Conservation (phyloP, 2,888 invertebrate genomes). For the Gisinianus flammeolus region DNA sequence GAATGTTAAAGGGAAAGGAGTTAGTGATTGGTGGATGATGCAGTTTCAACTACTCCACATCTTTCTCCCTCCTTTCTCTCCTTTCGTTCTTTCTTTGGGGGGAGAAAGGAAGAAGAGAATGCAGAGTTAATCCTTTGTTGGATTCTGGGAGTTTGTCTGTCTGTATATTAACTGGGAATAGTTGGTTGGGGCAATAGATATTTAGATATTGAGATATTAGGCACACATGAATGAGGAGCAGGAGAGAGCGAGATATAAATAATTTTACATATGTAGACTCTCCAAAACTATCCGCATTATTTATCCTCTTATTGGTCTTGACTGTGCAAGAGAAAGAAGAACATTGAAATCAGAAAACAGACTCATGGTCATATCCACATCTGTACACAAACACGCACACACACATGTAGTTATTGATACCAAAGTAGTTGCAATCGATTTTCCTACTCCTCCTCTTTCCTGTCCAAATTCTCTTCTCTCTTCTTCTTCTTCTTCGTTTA, state of each 20-base stretch:
- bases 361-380: too few relatives aligned
- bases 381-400: not conserved
- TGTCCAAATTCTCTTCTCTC: not conserved
- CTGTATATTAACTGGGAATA: constrained; percentile 6
- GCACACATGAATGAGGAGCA: not conserved
- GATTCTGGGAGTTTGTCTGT: not conserved
- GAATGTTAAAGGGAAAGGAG: too few relatives aligned
- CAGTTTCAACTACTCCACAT: not conserved
- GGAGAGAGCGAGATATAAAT: constrained; percentile 3
- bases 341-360: not conserved
- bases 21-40: too few relatives aligned
- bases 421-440: constrained; percentile 28
- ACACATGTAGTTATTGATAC: constrained; percentile 33
- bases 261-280: not conserved
- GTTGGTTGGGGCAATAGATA: too few relatives aligned
- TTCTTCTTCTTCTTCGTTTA: not conserved
- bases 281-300: not conserved
- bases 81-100: not conserved
- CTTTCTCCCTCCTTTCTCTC: not conserved
- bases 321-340: not conserved
- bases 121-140: not conserved
- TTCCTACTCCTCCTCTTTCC: constrained; percentile 32
- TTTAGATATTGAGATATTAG: too few relatives aligned
- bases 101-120: constrained; percentile 4
- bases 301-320: not conserved